phyloP scores from a whole-genome alignment of 2,113 vertebrate genomes.

The Cynoglossus semilaevis region DNA sequence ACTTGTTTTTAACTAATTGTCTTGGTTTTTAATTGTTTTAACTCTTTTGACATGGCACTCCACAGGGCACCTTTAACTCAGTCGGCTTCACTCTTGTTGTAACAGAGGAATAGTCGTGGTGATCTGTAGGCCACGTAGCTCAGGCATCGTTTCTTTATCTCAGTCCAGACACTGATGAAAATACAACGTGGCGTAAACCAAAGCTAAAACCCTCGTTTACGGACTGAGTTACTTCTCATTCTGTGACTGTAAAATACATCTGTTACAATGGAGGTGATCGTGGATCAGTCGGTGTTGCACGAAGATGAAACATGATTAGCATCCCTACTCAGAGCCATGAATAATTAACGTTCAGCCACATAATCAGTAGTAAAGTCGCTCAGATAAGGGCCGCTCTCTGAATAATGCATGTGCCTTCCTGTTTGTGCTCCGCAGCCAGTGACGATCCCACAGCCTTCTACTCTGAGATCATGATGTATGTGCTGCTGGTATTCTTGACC shows the following conservation, averaged over 20 bases:
- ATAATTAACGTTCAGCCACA: constrained; percentile 7
- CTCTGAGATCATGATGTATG: constrained; percentile 98
- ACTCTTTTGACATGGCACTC: constrained; percentile 23
- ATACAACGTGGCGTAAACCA: constrained; percentile 12
- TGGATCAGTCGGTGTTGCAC: constrained; percentile 11
- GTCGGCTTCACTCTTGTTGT: constrained; percentile 7
- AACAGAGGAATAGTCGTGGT: constrained; percentile 15
- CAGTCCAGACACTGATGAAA: constrained; percentile 3
- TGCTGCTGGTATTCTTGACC: constrained; percentile 94
- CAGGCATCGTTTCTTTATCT: constrained; percentile 5
- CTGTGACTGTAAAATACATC: constrained; percentile 5
- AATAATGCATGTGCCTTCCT: constrained; percentile 48
- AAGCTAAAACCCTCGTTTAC: background rate
- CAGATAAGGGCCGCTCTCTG: constrained; percentile 9
- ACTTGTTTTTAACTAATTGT: no score
- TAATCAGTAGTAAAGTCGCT: background rate
- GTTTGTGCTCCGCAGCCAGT: constrained; percentile 75
- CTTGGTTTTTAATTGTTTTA: no score
- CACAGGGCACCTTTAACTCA: constrained; percentile 34
- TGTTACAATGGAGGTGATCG: constrained; percentile 7
- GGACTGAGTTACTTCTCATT: constrained; percentile 9
- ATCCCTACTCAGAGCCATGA: constrained; percentile 7
- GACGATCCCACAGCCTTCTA: constrained; percentile 85
- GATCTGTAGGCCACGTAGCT: constrained; percentile 20
- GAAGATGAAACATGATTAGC: constrained; percentile 12